Base-by-base conservation (phyloP, 2,113 vertebrate species). In the Cinclus mexicanus region DNA sequence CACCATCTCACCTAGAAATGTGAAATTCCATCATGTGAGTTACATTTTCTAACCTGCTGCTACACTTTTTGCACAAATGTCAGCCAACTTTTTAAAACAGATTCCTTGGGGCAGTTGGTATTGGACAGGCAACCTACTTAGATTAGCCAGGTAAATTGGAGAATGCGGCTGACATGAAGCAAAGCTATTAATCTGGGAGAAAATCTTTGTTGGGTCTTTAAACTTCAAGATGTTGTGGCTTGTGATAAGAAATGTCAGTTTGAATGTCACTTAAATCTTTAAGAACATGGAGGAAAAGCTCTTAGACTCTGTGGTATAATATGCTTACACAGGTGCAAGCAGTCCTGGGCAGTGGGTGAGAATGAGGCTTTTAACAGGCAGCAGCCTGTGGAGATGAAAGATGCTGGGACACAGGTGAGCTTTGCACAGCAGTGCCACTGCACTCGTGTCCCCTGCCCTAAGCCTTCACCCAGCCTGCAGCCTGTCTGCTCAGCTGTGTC, bases 381-480 rank as follows among this genome's bases (percentile, higher is more conserved):
- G 26, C 13, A 71, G 52, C 12, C 31, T 9, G 1, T 28, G 72
- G 57, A 56, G 23, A 39, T 35, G 37, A 60, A 60, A 9, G 68
- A 22, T 15, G 19, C 52, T 57, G 65, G 60, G 47, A 23, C 50
- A 42, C 26, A 76, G 33, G 44, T 50, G 47, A 79, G 67, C 7
- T 10, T 11, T 41, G 37, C 56, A 31, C 52, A 41, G 86, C 11
- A 5, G 42, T 49, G 47, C 28, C 61, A 9, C 41, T 59, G 42
- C 46, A 17, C 47, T 25, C 0, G 0, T 44, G 5, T 55, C 39
- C 53, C 41, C 15, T 2, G 3, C 53, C 52, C 20, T 42, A 33
- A 68, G 31, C 14, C 39, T 67, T 85, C 10, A 6, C 7, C 31
- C 1, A 26, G 24, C 52, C 52, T 86, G 8, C 2, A 42, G 10